Evolutionary conservation across 1,140 invertebrate species (phyloP), one percentile per base, ranked within the genome.

Genomic region (Scaptomyza graminum): DNA sequence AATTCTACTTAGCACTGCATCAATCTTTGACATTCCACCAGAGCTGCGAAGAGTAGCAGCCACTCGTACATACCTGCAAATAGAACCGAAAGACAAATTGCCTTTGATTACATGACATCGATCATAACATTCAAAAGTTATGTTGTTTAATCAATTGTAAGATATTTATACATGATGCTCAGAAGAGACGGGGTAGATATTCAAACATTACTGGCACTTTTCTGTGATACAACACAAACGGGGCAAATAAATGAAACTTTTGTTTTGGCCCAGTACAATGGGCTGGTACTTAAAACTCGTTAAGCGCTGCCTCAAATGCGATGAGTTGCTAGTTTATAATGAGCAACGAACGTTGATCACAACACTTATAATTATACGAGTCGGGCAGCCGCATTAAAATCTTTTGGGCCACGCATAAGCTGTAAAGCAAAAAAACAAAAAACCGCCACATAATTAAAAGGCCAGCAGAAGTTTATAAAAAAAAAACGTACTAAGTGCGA

Each of bases 351-450:
- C 65, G 60, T 67, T 68, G 60, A 73, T 76, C 61, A 68, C 44
- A 73, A 39, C 70, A 69, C 62, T 66, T 63, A 77, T 60, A 54
- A 70, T 71, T 74, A 76, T 63, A 60, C 70, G 62, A 54, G 55
- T 70, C 60, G 57, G 66, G 60, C n/a, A n/a, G 59, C 52, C n/a
- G n/a, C 52, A 82, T 83, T 79, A 79, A 68, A 76, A 83, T 76
- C 62, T 75, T 68, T 82, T 75, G 83, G 75, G 79, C 79, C 75
- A 82, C 75, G 79, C 79, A 78, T 68, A 80, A 79, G 57, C 74
- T 73, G 37, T 51, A 25, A 43, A 47, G 18, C 18, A 22, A 49
- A 57, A 57, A 44, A 51, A 37, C 28, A 8, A 6, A 6, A 34
- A 7, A 62, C 13, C 18, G 18, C 43, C 63, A 51, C 16, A 57